Evolutionary conservation across 2,113 vertebrate genomes (phyloP), one percentile per base, ranked within the genome.

Genomic region (Nicator chloris): DNA sequence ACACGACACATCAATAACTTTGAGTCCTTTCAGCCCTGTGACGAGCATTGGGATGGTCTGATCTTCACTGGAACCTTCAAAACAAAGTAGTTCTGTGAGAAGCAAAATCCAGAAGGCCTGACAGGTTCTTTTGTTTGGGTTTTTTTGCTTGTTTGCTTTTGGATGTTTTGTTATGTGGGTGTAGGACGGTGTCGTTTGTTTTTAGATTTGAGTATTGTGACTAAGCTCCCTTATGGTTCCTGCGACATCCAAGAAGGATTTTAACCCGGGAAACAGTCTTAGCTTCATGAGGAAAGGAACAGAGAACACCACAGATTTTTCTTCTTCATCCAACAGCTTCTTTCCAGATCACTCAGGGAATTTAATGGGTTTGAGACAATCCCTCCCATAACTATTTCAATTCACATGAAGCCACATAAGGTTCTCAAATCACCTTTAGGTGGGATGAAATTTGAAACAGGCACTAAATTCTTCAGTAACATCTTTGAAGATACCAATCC

Each of bases 21-120:
- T 99, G 40, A 99, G 96, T 21, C 99, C 99, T 96, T 99, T 99
- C 59, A 99, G 97, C 3, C 99, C 99, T 0, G 98, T 99, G 60
- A 99, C 99, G 78, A 99, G 97, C 99, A 99, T 98, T 13, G 99
- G 99, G n/a, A 99, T 98, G 18, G 98, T 99, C 97, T 99, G 99
- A 77, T 99, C 99, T 97, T 99, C 99, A 83, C 99, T 99, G 70
- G 99, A 99, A 83, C 99, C 99, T 99, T 94, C 26, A 95, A 86
- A 95, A 96, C 23, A 97, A 92, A 94, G 54, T 9, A 77, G 13
- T 40, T 82, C 22, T 60, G 49, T 93, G 66, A 96, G 88, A 79
- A 53, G 31, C n/a, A 82, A 90, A 65, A 73, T 15, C 13, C 44
- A 20, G 16, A 45, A 27, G 20, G 15, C 11, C 31, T 50, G 7